Conservation (phyloP, 53 echinoderm and acorn worm species). For the Patiria pectinifera region DNA sequence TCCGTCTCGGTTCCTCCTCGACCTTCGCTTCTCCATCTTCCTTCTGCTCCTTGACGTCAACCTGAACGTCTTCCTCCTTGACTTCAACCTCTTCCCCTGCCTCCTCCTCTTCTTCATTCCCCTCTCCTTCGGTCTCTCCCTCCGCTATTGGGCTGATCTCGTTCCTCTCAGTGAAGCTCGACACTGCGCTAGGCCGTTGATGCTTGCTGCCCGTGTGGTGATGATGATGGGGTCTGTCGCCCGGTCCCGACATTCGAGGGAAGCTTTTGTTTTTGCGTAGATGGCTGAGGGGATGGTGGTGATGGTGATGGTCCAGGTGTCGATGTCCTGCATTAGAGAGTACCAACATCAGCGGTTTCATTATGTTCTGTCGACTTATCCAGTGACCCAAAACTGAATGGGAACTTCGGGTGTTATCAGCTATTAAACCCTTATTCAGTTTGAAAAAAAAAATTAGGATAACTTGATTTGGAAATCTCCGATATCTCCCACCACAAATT, state of each 20-base stretch:
- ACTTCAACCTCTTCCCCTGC: background rate
- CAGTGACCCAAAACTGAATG: too few relatives aligned
- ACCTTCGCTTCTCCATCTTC: constrained; percentile 3
- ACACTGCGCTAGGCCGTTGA: background rate
- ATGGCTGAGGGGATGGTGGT: constrained; percentile 52
- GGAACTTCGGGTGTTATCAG: too few relatives aligned
- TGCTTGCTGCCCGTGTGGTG: constrained; percentile 13
- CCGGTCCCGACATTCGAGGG: constrained; percentile 37
- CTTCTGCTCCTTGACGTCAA: constrained; percentile 7
- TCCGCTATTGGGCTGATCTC: constrained; percentile 55
- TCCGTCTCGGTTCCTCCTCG: constrained; percentile 35
- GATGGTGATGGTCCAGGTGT: constrained; percentile 49
- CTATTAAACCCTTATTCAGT: too few relatives aligned
- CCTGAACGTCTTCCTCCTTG: constrained; percentile 22
- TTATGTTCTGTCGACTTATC: too few relatives aligned
- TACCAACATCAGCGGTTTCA: background rate
- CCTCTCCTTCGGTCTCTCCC: constrained; percentile 38
- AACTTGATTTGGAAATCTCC: too few relatives aligned
- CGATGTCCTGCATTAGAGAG: constrained; percentile 19
- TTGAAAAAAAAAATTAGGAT: too few relatives aligned
- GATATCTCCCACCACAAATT: too few relatives aligned
- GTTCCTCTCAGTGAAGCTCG: constrained; percentile 18
- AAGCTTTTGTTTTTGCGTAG: constrained; percentile 51
- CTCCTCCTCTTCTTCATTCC: background rate
- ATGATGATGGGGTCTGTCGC: constrained; percentile 16